These are phyloP conservation scores for Rotaria sp. DNA, from an alignment of 2,888 invertebrate species.

Conservation along the genomic window DNA sequence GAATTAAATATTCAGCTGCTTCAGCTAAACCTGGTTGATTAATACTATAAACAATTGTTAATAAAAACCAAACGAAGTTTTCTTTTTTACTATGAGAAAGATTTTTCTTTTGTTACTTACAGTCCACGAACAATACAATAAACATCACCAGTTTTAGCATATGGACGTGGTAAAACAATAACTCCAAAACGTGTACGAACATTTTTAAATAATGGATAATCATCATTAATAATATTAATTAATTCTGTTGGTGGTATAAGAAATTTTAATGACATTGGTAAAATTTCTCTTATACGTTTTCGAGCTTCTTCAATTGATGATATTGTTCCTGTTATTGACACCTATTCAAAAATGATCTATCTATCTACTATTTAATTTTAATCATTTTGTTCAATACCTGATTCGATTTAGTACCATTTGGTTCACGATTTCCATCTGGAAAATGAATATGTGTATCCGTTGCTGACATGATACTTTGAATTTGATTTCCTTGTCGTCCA, in stretches of 20 bases:
- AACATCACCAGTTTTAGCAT: slow-evolving; percentile 24
- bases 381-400: no score
- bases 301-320: slow-evolving; percentile 25
- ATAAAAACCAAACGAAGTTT: no score
- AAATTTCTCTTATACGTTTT: slow-evolving; percentile 12
- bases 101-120: neutral
- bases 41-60: neutral
- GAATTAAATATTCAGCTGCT: slow-evolving; percentile 26
- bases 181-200: slow-evolving; percentile 2
- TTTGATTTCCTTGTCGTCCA: slow-evolving; percentile 30
- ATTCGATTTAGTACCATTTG: slow-evolving; percentile 17
- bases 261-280: slow-evolving; percentile 22
- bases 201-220: slow-evolving; percentile 28
- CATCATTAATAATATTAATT: slow-evolving; percentile 19
- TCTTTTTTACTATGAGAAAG: no score
- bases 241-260: slow-evolving; percentile 8
- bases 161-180: slow-evolving; percentile 1
- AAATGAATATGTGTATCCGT: slow-evolving; percentile 29
- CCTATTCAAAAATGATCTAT: neutral
- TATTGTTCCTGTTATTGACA: neutral
- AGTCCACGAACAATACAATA: slow-evolving; percentile 26
- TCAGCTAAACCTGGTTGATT: slow-evolving; percentile 26
- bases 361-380: neutral
- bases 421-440: slow-evolving; percentile 26
- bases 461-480: slow-evolving; percentile 1